phyloP scores from a whole-genome alignment of 2,888 invertebrate species.

The Abscondita cerata region DNA sequence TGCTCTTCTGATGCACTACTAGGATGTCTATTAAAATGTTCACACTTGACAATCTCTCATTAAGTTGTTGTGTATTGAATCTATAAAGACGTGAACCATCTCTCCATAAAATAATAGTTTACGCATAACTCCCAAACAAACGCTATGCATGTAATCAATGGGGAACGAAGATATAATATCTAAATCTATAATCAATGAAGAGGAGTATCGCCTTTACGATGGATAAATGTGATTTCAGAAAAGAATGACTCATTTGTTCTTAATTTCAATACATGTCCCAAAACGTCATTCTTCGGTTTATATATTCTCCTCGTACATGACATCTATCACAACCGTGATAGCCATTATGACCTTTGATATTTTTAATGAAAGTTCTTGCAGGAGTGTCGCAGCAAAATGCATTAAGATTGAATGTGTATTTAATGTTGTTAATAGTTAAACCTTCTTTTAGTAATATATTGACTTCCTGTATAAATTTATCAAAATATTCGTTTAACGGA shows the following conservation, averaged over 20 bases:
- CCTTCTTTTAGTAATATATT: not conserved
- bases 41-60: conserved; percentile 13
- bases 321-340: conserved; percentile 1
- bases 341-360: conserved; percentile 2
- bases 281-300: not conserved
- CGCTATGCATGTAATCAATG: conserved; percentile 2
- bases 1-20: conserved; percentile 33
- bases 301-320: not conserved
- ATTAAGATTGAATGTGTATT: not conserved
- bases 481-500: no score
- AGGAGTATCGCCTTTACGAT: not conserved
- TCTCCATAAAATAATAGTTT: not conserved
- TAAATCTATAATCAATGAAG: not conserved
- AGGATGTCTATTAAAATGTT: conserved; percentile 31
- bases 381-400: conserved; percentile 1
- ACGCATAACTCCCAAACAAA: not conserved
- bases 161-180: not conserved
- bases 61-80: not conserved
- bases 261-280: not conserved
- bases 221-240: not conserved
- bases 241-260: not conserved
- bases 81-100: not conserved
- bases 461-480: no score
- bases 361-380: conserved; percentile 1
- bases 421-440: not conserved